A percentile compares a stretch with the other conserved stretches of the same genome.
Evolutionary conservation across 1,140 invertebrate genomes (phyloP).

Genomic region (Zophobas atratus): DNA sequence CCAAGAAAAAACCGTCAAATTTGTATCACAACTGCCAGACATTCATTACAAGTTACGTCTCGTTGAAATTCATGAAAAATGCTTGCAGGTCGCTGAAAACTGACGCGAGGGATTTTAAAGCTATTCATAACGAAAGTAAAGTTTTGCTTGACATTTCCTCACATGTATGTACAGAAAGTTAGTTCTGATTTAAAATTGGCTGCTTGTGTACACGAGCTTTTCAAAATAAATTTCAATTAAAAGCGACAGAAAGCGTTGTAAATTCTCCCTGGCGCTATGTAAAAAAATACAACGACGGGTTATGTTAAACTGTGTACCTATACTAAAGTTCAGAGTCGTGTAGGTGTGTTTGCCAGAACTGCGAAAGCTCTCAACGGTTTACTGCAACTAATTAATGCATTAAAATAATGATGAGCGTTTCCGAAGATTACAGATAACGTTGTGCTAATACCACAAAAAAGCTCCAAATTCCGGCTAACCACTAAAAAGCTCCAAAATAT

Average conservation of each 20-base stretch:
- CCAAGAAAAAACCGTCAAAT: slow-evolving; percentile 13
- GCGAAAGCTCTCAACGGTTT: too few relatives aligned
- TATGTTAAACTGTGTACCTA: background rate
- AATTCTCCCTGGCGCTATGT: background rate
- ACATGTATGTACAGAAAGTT: background rate
- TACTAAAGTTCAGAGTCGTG: too few relatives aligned
- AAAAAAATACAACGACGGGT: background rate
- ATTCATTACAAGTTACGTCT: background rate
- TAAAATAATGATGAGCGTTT: too few relatives aligned
- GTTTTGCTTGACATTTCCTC: background rate
- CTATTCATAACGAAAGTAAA: slow-evolving; percentile 3
- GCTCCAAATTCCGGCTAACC: too few relatives aligned
- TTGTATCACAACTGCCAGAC: slow-evolving; percentile 6
- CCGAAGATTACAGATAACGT: too few relatives aligned
- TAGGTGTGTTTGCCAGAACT: too few relatives aligned
- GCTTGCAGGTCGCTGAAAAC: background rate
- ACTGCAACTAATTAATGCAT: too few relatives aligned
- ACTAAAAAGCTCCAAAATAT: too few relatives aligned
- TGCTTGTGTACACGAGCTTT: background rate
- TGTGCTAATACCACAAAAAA: too few relatives aligned
- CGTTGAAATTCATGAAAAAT: background rate
- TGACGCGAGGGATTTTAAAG: slow-evolving; percentile 13
- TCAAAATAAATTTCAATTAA: slow-evolving; percentile 3
- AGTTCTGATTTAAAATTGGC: background rate
- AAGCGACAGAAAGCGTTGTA: background rate